phyloP scores from a whole-genome alignment of 2,888 invertebrate genomes.

The Dermolepida albohirtum region DNA sequence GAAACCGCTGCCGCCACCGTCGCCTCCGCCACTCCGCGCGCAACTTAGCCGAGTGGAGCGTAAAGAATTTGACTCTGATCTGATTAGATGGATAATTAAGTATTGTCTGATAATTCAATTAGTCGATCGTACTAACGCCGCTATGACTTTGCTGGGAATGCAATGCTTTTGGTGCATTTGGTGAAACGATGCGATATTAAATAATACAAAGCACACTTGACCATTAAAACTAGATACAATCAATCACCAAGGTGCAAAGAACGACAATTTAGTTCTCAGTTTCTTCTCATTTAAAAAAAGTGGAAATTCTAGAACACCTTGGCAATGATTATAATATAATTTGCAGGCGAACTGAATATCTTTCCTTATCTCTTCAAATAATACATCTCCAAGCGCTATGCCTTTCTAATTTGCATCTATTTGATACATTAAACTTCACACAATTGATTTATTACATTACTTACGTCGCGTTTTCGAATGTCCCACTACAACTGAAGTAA shows the following conservation, averaged over 20 bases:
- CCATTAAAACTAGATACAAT: no score
- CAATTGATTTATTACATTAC: constrained; percentile 25
- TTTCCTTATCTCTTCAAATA: not conserved
- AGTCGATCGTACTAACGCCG: constrained; percentile 37
- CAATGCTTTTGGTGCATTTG: not conserved
- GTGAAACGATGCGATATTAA: not conserved
- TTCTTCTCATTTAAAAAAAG: not conserved
- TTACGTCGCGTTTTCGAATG: constrained; percentile 12
- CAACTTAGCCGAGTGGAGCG: constrained; percentile 55
- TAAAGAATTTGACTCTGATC: constrained; percentile 62
- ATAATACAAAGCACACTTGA: no score
- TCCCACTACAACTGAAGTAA: not conserved
- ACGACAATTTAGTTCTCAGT: no score
- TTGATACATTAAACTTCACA: constrained; percentile 17
- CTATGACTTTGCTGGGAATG: no score
- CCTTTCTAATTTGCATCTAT: constrained; percentile 25
- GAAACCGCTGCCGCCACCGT: constrained; percentile 44
- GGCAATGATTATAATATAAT: constrained; percentile 19
- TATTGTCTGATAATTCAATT: constrained; percentile 60
- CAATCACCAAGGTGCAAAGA: no score
- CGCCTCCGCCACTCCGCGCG: constrained; percentile 37
- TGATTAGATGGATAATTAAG: constrained; percentile 63
- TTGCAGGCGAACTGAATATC: constrained; percentile 15
- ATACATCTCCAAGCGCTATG: not conserved
- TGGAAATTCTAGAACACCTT: not conserved